These are phyloP conservation scores for Eubucco bourcierii DNA, from an alignment of 2,113 vertebrate species.

Conservation along the genomic window DNA sequence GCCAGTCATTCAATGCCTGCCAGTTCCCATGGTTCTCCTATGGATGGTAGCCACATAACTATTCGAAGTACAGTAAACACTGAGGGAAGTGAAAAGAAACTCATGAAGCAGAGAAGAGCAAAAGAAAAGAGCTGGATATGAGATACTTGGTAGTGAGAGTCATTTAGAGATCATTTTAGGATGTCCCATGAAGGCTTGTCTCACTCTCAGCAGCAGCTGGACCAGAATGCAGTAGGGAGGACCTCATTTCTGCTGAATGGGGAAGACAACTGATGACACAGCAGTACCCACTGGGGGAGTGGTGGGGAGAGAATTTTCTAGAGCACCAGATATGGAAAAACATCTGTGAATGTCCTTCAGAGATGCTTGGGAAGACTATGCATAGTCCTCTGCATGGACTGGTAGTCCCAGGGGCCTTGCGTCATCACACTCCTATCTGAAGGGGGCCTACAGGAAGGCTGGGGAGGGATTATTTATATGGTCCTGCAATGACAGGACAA, in stretches of 20 bases:
- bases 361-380: rapidly evolving
- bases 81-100: conserved; percentile 35
- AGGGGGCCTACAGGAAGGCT: no score
- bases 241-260: not conserved
- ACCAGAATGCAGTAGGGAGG: not conserved
- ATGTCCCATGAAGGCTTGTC: not conserved
- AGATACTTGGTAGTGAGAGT: not conserved
- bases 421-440: not conserved
- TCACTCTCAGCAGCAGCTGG: not conserved
- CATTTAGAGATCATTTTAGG: not conserved
- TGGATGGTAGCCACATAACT: conserved; percentile 52
- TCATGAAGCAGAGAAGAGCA: not conserved
- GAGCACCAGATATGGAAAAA: not conserved
- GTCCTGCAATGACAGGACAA: no score
- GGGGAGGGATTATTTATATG: no score
- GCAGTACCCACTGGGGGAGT: not conserved
- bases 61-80: conserved; percentile 51
- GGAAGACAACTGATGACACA: not conserved
- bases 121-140: not conserved
- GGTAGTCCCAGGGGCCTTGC: not conserved
- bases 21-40: conserved; percentile 57
- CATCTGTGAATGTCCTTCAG: not conserved
- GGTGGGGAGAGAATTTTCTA: not conserved
- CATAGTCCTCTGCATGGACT: not conserved
- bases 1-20: conserved; percentile 53